Conservation (phyloP, 2,888 invertebrate species). For the Bombyx huttoni region DNA sequence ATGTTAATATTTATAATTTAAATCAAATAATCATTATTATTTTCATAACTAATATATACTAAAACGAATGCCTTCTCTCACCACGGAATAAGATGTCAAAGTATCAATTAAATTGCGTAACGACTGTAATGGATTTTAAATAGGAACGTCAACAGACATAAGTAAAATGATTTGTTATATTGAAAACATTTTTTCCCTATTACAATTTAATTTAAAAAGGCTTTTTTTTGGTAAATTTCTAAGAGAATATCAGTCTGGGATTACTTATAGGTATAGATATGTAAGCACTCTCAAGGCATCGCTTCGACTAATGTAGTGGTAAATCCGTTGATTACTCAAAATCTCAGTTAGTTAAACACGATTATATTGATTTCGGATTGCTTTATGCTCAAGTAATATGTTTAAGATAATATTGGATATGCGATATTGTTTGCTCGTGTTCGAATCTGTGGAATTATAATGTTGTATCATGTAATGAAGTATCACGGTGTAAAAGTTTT, state of each 20-base stretch:
- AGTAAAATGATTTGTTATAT: no score
- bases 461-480: neutral
- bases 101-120: no score
- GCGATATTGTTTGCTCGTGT: conserved; percentile 22
- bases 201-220: no score
- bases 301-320: conserved; percentile 24
- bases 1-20: no score
- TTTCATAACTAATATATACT: no score
- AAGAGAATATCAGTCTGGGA: conserved; percentile 15
- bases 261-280: conserved; percentile 9
- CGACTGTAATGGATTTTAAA: no score
- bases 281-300: conserved; percentile 23
- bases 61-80: no score
- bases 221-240: conserved; percentile 3
- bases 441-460: conserved; percentile 10
- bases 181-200: no score
- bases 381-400: conserved; percentile 26
- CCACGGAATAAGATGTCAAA: no score
- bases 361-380: conserved; percentile 41
- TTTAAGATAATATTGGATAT: conserved; percentile 33
- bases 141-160: no score
- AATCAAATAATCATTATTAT: no score
- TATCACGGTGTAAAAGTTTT: conserved; percentile 2
- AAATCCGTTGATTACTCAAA: conserved; percentile 31
- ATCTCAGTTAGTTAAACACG: conserved; percentile 32